Evolutionary conservation across 1,140 invertebrate genomes (phyloP).

Genomic region (Aphaenogaster floridana): DNA sequence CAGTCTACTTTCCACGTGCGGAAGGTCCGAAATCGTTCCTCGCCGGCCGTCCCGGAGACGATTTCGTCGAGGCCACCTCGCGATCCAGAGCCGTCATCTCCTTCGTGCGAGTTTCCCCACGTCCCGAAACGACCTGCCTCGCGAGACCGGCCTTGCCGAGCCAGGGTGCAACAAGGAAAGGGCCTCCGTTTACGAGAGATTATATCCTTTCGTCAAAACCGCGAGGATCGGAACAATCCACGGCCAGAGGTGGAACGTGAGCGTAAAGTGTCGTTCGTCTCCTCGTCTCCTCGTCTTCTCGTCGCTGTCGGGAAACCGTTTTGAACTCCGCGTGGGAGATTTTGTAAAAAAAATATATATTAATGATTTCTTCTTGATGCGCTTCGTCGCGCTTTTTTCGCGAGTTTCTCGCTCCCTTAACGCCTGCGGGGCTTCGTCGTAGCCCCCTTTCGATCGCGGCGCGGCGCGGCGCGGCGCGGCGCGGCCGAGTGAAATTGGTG

Average conservation of each 20-base stretch:
- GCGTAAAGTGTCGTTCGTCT: not conserved
- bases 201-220: not conserved
- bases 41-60: not conserved
- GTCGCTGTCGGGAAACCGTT: not conserved
- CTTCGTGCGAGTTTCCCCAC: not conserved
- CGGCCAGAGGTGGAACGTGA: not conserved
- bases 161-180: not conserved
- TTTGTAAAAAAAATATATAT: not conserved
- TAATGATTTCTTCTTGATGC: not conserved
- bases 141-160: not conserved
- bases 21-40: conserved; percentile 20
- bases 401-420: conserved; percentile 1
- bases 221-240: not conserved
- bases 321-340: not conserved
- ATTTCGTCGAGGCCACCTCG: not conserved
- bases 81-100: not conserved
- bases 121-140: not conserved
- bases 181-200: not conserved
- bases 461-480: not conserved
- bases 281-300: not conserved
- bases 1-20: conserved; percentile 58
- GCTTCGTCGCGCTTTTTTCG: not conserved
- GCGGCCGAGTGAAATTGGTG: not conserved
- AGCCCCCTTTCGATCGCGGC: not conserved
- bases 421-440: not conserved